Evolutionary conservation across 2,888 invertebrate species (phyloP).

Genomic region (Tribolium freemani): DNA sequence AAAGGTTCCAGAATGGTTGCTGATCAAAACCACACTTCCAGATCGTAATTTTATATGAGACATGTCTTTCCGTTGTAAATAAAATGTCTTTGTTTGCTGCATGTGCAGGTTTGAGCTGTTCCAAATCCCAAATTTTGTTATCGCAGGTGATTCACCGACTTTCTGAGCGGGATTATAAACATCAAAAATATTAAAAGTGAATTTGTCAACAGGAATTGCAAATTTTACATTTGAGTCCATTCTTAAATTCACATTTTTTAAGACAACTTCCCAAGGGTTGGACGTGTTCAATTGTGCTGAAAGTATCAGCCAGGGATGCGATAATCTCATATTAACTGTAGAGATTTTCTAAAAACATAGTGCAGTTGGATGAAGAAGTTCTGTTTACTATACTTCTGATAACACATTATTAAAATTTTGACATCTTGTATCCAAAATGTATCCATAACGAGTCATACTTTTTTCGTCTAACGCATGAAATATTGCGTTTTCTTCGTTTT

Average conservation of each 20-base stretch:
- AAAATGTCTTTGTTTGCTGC: constrained; percentile 36
- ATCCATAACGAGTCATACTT: constrained; percentile 21
- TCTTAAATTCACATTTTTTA: constrained; percentile 16
- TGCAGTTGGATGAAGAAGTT: neutral
- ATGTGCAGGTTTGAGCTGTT: constrained; percentile 6
- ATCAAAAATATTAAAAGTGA: constrained; percentile 48
- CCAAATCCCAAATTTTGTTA: constrained; percentile 18
- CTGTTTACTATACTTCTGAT: neutral
- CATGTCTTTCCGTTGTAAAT: constrained; percentile 55
- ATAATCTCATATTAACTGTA: constrained; percentile 13
- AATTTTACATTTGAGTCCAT: constrained; percentile 45
- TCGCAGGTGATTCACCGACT: constrained; percentile 18
- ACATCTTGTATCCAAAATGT: constrained; percentile 27
- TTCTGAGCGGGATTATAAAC: constrained; percentile 52
- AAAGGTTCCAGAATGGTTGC: constrained; percentile 40
- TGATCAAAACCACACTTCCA: constrained; percentile 47
- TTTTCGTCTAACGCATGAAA: constrained; percentile 1
- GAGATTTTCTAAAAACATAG: constrained; percentile 9
- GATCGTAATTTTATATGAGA: constrained; percentile 51
- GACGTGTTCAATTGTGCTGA: neutral
- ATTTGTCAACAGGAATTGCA: constrained; percentile 19
- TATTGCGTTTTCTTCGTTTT: neutral
- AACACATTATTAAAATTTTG: neutral
- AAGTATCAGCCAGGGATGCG: constrained; percentile 34
- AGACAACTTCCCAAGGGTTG: constrained; percentile 12